These are phyloP conservation scores for Cheilosia grossa DNA, from an alignment of 2,888 invertebrate species.

Conservation along the genomic window DNA sequence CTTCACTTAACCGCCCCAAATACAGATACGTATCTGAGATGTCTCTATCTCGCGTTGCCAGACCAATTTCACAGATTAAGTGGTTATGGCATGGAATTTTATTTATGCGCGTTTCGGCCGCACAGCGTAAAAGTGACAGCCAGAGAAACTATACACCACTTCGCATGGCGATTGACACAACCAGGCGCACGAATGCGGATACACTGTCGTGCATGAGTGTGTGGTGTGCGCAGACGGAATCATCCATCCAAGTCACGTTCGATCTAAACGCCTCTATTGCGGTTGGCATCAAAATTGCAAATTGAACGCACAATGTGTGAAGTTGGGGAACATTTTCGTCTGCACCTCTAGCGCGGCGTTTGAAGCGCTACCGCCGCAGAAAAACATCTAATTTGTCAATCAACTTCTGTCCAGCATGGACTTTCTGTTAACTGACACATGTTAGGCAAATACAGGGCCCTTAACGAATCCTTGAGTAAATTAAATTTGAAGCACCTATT, in stretches of 20 bases:
- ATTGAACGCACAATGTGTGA: conserved; percentile 52
- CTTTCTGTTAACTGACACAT: conserved; percentile 15
- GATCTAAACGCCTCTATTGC: conserved; percentile 72
- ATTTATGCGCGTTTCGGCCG: conserved; percentile 35
- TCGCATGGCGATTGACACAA: conserved; percentile 31
- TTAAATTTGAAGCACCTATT: conserved; percentile 47
- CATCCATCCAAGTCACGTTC: conserved; percentile 67
- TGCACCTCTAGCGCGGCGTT: conserved; percentile 48
- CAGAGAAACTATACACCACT: conserved; percentile 28
- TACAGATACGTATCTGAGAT: conserved; percentile 48
- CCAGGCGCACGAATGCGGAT: conserved; percentile 68
- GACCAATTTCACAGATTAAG: conserved; percentile 60
- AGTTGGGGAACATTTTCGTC: conserved; percentile 51
- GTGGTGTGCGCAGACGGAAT: conserved; percentile 33
- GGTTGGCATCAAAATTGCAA: conserved; percentile 70
- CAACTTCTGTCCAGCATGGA: conserved; percentile 30
- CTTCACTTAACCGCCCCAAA: conserved; percentile 58
- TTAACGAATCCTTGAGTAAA: conserved; percentile 59
- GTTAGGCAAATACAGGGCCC: neutral
- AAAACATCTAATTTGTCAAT: conserved; percentile 66
- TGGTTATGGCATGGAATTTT: conserved; percentile 54
- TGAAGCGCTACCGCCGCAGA: conserved; percentile 47
- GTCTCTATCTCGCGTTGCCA: conserved; percentile 48
- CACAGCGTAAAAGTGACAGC: conserved; percentile 51
- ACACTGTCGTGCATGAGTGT: conserved; percentile 20